phyloP scores from a whole-genome alignment of 2,888 invertebrate species.

The Machimus atricapillus region DNA sequence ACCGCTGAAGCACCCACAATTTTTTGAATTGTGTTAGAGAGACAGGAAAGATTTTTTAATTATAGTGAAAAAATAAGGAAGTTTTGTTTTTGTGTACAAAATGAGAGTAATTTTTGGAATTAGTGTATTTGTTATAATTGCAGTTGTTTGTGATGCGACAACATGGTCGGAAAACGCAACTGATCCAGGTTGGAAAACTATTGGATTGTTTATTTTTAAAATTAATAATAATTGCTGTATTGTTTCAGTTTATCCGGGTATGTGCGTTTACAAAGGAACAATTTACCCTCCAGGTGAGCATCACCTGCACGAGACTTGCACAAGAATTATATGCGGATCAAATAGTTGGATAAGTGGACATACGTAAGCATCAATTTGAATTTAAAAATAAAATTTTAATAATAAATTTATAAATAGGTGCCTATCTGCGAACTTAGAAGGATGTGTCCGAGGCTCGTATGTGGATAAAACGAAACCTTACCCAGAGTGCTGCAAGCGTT shows the following conservation, averaged over 20 bases:
- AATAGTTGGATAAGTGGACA: conserved; percentile 42
- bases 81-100: not conserved
- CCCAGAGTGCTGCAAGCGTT: conserved; percentile 34
- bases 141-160: not conserved
- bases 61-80: not conserved
- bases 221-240: not conserved
- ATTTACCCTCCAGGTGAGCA: conserved; percentile 37
- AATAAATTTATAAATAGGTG: not conserved
- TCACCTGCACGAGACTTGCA: not conserved
- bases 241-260: conserved; percentile 33
- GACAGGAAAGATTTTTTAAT: not conserved
- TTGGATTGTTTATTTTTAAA: not conserved
- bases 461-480: conserved; percentile 11
- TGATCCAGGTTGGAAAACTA: conserved; percentile 5
- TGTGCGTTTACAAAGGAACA: conserved; percentile 26
- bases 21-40: not conserved
- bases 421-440: not conserved
- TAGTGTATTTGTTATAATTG: not conserved
- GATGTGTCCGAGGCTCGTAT: conserved; percentile 29
- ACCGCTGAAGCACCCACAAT: not conserved
- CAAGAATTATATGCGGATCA: conserved; percentile 26
- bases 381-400: not conserved
- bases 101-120: not conserved
- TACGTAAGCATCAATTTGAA: not conserved
- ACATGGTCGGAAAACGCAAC: conserved; percentile 23